Evolutionary conservation across 2,113 vertebrate genomes (phyloP), one percentile per base, ranked within the genome.

Genomic region (Gyps fulvus): DNA sequence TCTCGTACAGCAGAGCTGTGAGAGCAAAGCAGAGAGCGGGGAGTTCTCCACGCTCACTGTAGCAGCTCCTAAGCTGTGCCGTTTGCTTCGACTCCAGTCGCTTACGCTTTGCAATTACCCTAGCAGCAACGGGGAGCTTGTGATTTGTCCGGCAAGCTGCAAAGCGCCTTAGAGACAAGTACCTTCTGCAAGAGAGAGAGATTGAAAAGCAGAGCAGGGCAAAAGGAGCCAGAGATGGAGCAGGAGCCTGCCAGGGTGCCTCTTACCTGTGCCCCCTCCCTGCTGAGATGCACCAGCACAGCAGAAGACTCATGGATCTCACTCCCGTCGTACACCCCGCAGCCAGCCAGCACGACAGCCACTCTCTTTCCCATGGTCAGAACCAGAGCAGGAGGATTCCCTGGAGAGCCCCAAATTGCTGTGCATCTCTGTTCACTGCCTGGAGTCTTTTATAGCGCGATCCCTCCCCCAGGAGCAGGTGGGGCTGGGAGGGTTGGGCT

Each of bases 271-370:
- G 98, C 98, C 67, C 98, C 98, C 62, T 98, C 98, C 23, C 99
- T 98, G 94, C 99, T 99, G 95, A 99, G 98, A 31, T 99, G 99
- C 63, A 99, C 98, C 81, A 99, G 96, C 29, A 99, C 83, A 1
- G 99, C 99, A 2, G 99, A 99, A 10, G 98, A 97, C 97, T 99
- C 99, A 0, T 99, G 99, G 96, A 99, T 70, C 96, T 99, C 99
- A 9, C 98, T 99, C 63, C 99, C 99, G 1, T 99, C 99, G 47
- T 98, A 99, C 34, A 98, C 98, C 7, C 99, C 99, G 9, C 99
- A 99, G 71, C 99, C 99, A 0, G 99, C 97, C 57, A 99, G 98
- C 88, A 99, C 96, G 10, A 99, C 97, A 17, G 99, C 99, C 86
- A 99, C 98, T 62, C 96, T 83, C 97, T 98, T 99, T 5, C 87